Percentiles rank a stretch among this genome's conserved stretches.
Evolutionary conservation across 2,888 invertebrate genomes (phyloP).

Genomic region (Andrena fulva): DNA sequence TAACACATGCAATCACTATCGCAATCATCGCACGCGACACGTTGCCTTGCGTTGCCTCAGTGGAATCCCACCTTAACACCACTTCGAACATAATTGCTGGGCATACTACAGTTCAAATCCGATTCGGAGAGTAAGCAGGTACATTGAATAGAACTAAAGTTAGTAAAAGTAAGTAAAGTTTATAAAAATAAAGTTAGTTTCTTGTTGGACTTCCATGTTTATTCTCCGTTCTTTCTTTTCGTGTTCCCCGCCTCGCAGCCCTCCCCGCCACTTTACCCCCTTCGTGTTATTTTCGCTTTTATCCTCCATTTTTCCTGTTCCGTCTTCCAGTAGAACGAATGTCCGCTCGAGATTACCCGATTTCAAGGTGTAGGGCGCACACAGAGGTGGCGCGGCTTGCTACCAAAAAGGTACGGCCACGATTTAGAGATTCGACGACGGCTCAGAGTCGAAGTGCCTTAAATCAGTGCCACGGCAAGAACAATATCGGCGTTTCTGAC

Average conservation of each 20-base stretch:
- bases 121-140: no score
- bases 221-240: not conserved
- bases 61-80: no score
- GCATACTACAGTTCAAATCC: no score
- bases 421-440: constrained; percentile 41
- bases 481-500: constrained; percentile 53
- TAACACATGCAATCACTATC: no score
- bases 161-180: no score
- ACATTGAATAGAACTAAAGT: no score
- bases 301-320: not conserved
- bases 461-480: constrained; percentile 44
- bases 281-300: not conserved
- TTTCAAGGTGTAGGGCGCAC: constrained; percentile 24
- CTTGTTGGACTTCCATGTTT: no score
- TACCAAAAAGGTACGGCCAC: constrained; percentile 18
- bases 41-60: no score
- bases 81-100: no score
- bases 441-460: constrained; percentile 29
- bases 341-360: constrained; percentile 38
- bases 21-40: no score
- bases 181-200: no score
- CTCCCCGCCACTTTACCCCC: not conserved
- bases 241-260: not conserved
- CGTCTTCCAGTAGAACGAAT: constrained; percentile 10
- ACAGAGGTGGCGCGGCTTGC: constrained; percentile 8